phyloP scores from a whole-genome alignment of 2,113 vertebrate genomes.

The Myrmecobius fasciatus region DNA sequence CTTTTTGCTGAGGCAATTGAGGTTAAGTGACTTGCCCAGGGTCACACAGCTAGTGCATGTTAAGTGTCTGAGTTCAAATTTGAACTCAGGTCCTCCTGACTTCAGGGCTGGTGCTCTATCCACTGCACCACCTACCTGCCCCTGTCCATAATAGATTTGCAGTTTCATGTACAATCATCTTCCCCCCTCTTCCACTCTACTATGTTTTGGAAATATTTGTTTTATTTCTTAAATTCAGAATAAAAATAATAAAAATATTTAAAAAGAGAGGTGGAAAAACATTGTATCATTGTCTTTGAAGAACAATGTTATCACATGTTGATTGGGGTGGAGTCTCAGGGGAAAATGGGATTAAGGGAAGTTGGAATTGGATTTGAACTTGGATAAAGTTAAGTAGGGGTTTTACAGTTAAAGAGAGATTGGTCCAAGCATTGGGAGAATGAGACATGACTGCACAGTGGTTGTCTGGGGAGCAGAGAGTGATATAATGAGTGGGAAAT shows the following conservation, averaged over 20 bases:
- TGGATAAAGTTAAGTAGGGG: background rate
- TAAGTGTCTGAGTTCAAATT: too few relatives aligned
- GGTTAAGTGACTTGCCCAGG: too few relatives aligned
- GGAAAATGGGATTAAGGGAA: background rate
- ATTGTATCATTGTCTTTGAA: background rate
- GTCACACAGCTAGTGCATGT: too few relatives aligned
- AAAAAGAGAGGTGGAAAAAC: background rate
- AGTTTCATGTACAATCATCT: background rate
- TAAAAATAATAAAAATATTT: background rate
- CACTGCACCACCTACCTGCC: too few relatives aligned
- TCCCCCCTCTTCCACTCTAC: background rate
- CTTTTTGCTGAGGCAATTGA: too few relatives aligned
- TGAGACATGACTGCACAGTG: background rate
- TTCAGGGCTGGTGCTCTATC: too few relatives aligned
- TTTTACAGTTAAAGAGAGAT: background rate
- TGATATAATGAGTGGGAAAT: background rate
- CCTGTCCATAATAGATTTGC: background rate
- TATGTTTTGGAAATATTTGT: background rate
- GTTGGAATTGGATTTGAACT: background rate
- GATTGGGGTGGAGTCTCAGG: background rate
- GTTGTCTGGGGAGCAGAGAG: background rate
- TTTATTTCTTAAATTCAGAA: background rate
- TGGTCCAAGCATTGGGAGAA: rapidly evolving
- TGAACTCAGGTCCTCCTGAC: too few relatives aligned
- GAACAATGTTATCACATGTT: background rate